Evolutionary conservation across 2,888 invertebrate species (phyloP).

Genomic region (Macaria notata): DNA sequence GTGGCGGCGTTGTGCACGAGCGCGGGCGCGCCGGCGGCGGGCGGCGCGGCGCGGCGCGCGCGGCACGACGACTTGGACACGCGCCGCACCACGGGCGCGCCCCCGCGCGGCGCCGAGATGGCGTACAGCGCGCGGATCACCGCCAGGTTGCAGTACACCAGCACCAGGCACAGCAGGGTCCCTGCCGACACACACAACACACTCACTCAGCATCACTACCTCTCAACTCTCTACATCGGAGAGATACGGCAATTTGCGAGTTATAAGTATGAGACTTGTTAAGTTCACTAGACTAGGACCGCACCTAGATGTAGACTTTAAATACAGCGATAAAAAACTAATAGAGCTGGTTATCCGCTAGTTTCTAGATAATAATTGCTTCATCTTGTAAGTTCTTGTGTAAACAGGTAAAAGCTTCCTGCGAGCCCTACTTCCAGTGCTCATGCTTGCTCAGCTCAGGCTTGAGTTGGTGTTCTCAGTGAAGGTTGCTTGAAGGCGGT

Average conservation of each 20-base stretch:
- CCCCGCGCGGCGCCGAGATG: constrained; percentile 69
- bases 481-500: too few species aligned
- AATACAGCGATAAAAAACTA: too few species aligned
- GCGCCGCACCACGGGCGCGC: constrained; percentile 58
- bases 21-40: constrained; percentile 31
- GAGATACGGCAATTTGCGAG: too few species aligned
- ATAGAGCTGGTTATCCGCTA: too few species aligned
- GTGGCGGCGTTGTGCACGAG: constrained; percentile 81
- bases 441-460: too few species aligned
- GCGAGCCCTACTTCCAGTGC: constrained; percentile 2
- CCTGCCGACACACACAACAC: constrained; percentile 77
- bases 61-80: constrained; percentile 68
- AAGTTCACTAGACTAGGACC: too few species aligned
- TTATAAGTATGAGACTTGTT: too few species aligned
- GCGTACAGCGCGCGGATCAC: constrained; percentile 89
- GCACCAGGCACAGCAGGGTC: constrained; percentile 86
- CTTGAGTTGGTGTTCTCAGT: too few species aligned
- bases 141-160: constrained; percentile 91
- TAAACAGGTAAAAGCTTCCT: constrained; percentile 3
- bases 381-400: background rate
- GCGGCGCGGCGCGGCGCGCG: constrained; percentile 41
- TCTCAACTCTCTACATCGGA: too few species aligned
- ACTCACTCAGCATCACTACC: background rate
- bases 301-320: too few species aligned
- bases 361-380: background rate